Evolutionary conservation across 2,113 vertebrate genomes (phyloP), one percentile per base, ranked within the genome.

Genomic region (Oceanites oceanicus): DNA sequence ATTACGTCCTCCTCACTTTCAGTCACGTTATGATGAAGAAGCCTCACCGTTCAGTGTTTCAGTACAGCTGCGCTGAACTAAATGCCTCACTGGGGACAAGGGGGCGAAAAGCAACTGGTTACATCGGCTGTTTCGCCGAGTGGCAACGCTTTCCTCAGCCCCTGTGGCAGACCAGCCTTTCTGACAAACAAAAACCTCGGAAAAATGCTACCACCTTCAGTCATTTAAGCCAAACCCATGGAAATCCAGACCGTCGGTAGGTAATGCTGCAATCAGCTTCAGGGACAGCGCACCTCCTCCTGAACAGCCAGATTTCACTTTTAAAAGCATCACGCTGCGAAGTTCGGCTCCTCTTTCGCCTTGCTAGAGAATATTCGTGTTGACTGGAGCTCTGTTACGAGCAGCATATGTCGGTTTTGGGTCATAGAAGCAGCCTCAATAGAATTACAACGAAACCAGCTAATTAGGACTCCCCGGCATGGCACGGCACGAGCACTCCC

Each of bases 311-410:
- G 0, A 6, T 65, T n/a, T 16, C 9, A 10, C 71, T 55, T 67
- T 1, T 0, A 9, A 56, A 18, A 4, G 3, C 36, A 1, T 4
- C 74, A 4, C 2, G 3, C 73, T 0, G n/a, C 26, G 2, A n/a
- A 34, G 45, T 11, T 29, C 1, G 0, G 11, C 38, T 71, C 15
- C 36, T 30, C 58, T 40, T 14, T 2, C 59, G 22, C 15, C 0
- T 1, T 0, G 7, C 15, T 6, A 34, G 20, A 13, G 50, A 55
- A 9, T 27, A 0, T 4, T 11, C 15, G 0, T 0, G 1, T 4
- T 1, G 1, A 19, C 1, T 2, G 10, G 13, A 30, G 68, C 91
- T 21, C 10, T 6, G 5, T 14, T 25, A 6, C 3, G 4, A 55
- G 6, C 9, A 2, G 63, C 62, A 8, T 6, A 4, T 4, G 13